A percentile compares a stretch with the other conserved stretches of the same genome.
phyloP scores from a whole-genome alignment of 2,113 vertebrate genomes.

The Bambusicola thoracicus region DNA sequence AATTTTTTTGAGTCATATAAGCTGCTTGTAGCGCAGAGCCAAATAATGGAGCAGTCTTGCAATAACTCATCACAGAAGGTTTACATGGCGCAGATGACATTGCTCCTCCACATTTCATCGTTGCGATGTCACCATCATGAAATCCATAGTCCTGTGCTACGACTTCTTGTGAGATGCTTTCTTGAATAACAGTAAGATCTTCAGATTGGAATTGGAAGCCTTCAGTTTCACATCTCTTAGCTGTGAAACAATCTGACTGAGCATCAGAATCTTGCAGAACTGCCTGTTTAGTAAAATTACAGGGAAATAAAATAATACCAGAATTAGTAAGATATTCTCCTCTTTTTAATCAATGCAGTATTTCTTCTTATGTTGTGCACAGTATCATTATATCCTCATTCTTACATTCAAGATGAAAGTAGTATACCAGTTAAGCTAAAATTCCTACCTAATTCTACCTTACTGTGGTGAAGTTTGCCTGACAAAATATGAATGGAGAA shows the following conservation, averaged over 20 bases:
- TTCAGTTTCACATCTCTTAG: background rate
- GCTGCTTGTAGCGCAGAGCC: background rate
- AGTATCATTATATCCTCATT: background rate
- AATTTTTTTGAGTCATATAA: too few relatives aligned
- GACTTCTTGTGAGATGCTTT: background rate
- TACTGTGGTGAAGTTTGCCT: background rate
- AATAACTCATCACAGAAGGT: background rate
- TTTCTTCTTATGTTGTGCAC: background rate
- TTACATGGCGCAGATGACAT: background rate
- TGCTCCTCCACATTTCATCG: background rate
- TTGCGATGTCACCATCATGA: background rate
- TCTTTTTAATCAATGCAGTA: background rate
- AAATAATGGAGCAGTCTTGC: background rate
- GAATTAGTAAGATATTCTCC: background rate
- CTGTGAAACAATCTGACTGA: background rate
- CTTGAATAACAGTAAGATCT: background rate
- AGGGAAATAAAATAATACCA: background rate
- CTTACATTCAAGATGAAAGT: background rate
- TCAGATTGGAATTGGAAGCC: too few relatives aligned
- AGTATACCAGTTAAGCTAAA: background rate
- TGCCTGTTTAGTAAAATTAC: background rate
- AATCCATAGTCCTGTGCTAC: background rate
- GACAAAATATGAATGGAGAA: background rate
- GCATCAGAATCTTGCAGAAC: rapidly evolving
- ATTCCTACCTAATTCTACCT: background rate